phyloP scores from a whole-genome alignment of 2,888 invertebrate species.

The Tipula unca region DNA sequence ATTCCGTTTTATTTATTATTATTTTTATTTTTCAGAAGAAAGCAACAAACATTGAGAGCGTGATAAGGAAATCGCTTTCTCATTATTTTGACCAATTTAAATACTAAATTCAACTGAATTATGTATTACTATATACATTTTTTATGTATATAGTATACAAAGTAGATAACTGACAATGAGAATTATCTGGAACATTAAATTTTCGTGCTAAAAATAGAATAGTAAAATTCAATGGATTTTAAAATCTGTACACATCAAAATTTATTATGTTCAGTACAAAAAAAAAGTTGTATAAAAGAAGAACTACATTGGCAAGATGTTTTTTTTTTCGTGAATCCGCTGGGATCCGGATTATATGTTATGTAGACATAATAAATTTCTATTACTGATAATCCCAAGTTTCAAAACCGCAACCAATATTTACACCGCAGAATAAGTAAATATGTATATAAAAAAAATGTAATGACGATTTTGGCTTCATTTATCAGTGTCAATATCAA shows the following conservation, averaged over 20 bases:
- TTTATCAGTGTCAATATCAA: not conserved
- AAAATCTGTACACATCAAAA: constrained; percentile 8
- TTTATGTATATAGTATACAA: not conserved
- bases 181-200: constrained; percentile 8
- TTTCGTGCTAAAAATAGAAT: not conserved
- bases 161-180: not conserved
- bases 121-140: not conserved
- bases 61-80: not conserved
- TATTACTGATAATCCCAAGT: not conserved
- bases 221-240: constrained; percentile 8
- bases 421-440: not conserved
- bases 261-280: not conserved
- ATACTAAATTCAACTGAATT: not conserved
- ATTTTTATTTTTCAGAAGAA: not conserved
- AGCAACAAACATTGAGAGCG: not conserved
- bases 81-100: not conserved
- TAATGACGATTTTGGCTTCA: not conserved
- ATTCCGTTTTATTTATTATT: not conserved
- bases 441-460: not conserved
- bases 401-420: not conserved
- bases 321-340: not conserved
- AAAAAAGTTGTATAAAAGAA: not conserved
- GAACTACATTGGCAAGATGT: too few species aligned
- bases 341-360: not conserved
- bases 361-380: not conserved